Conservation (phyloP, 2,888 invertebrate species). For the Drosophila acutilabella region DNA sequence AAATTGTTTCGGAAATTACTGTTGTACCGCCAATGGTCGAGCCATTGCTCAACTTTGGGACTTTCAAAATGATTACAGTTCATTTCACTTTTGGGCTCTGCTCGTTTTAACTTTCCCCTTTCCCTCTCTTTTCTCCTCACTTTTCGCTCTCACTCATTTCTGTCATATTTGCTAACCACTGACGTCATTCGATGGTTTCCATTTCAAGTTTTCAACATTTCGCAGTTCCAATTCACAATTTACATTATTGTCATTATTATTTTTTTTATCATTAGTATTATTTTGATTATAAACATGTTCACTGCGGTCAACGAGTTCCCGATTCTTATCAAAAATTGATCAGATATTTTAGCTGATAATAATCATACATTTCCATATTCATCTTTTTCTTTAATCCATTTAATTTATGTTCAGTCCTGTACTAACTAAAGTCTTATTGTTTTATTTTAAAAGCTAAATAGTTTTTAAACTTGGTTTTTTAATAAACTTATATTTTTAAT, state of each 20-base stretch:
- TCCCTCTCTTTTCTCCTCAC: slow-evolving; percentile 10
- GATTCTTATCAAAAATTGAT: slow-evolving; percentile 46
- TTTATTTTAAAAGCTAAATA: too few relatives aligned
- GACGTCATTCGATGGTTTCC: slow-evolving; percentile 29
- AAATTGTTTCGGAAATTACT: slow-evolving; percentile 73
- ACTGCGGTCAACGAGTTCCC: slow-evolving; percentile 16
- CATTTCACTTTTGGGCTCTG: slow-evolving; percentile 68
- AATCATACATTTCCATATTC: slow-evolving; percentile 22
- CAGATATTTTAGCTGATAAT: slow-evolving; percentile 14
- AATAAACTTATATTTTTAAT: too few relatives aligned
- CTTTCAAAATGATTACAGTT: slow-evolving; percentile 74
- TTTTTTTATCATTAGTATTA: slow-evolving; percentile 50
- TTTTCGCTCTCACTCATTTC: not conserved
- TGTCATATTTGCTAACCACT: slow-evolving; percentile 21
- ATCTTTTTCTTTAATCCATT: slow-evolving; percentile 7
- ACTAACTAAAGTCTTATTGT: too few relatives aligned
- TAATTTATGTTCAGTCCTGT: not conserved
- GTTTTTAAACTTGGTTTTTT: too few relatives aligned
- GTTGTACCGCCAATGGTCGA: slow-evolving; percentile 32
- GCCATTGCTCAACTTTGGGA: slow-evolving; percentile 41
- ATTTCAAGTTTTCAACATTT: not conserved
- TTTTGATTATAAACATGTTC: slow-evolving; percentile 11
- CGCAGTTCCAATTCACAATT: slow-evolving; percentile 35
- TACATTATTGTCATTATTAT: slow-evolving; percentile 54
- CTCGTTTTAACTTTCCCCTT: too few relatives aligned